phyloP scores from a whole-genome alignment of 2,888 invertebrate species.

The Diarsia brunnea region DNA sequence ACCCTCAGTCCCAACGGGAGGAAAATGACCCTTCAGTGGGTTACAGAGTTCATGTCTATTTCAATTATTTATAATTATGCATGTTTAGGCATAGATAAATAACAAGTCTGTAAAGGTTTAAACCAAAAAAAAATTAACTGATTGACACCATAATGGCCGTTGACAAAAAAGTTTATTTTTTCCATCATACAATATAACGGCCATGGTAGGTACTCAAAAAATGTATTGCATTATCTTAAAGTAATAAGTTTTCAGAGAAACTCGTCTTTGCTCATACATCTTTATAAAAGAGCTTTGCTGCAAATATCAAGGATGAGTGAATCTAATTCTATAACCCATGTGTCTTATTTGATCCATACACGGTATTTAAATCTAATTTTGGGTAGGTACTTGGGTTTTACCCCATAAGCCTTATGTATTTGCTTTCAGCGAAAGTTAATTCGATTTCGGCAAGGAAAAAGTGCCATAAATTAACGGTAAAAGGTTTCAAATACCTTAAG shows the following conservation, averaged over 20 bases:
- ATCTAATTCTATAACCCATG: neutral
- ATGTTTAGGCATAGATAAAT: no score
- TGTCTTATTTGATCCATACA: neutral
- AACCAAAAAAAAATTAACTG: no score
- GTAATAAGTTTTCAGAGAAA: neutral
- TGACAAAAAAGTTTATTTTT: no score
- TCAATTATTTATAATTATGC: no score
- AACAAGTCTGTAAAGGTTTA: no score
- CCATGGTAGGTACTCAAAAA: no score
- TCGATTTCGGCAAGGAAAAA: conserved; percentile 32
- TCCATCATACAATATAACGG: no score
- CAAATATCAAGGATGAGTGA: neutral
- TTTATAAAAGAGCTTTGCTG: neutral
- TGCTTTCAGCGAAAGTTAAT: conserved; percentile 29
- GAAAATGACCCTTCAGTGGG: no score
- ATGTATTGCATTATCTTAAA: no score
- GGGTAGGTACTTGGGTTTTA: neutral
- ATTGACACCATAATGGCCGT: no score
- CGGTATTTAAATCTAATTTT: neutral
- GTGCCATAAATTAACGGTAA: conserved; percentile 37
- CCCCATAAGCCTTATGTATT: neutral
- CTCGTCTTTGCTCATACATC: neutral
- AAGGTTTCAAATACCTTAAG: conserved; percentile 22
- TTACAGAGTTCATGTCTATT: no score
- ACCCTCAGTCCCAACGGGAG: no score